phyloP scores from a whole-genome alignment of 1,140 invertebrate species.

The Megalopta genalis region DNA sequence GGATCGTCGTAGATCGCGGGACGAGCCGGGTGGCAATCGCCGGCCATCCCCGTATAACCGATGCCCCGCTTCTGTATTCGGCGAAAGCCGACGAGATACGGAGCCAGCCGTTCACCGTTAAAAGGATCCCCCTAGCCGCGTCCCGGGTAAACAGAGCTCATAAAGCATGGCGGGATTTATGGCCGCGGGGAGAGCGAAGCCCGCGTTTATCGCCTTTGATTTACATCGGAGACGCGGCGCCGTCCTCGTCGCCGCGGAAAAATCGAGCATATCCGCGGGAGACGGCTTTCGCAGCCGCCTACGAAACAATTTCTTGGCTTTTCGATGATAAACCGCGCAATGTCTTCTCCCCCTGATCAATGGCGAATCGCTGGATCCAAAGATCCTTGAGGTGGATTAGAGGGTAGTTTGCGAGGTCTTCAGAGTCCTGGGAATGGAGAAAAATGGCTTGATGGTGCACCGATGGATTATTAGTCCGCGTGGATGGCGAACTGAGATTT shows the following conservation, averaged over 20 bases:
- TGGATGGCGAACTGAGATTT: no score
- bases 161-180: background rate
- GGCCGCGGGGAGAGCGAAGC: background rate
- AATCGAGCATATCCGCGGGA: background rate
- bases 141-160: background rate
- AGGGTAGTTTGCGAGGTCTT: no score
- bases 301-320: no score
- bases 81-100: background rate
- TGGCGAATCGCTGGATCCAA: no score
- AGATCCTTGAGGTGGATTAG: no score
- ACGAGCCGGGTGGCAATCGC: background rate
- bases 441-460: no score
- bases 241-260: background rate
- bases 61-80: no score
- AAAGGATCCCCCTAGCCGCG: background rate
- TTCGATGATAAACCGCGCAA: no score
- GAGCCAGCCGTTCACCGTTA: background rate
- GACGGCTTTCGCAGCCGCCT: background rate
- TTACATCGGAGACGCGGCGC: background rate
- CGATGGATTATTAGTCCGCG: no score
- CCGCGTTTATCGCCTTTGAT: background rate
- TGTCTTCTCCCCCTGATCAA: no score
- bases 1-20: slow-evolving; percentile 15
- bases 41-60: background rate
- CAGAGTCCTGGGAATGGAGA: no score